These are phyloP conservation scores for Suillia variegata DNA, from an alignment of 2,888 invertebrate species.

Conservation along the genomic window DNA sequence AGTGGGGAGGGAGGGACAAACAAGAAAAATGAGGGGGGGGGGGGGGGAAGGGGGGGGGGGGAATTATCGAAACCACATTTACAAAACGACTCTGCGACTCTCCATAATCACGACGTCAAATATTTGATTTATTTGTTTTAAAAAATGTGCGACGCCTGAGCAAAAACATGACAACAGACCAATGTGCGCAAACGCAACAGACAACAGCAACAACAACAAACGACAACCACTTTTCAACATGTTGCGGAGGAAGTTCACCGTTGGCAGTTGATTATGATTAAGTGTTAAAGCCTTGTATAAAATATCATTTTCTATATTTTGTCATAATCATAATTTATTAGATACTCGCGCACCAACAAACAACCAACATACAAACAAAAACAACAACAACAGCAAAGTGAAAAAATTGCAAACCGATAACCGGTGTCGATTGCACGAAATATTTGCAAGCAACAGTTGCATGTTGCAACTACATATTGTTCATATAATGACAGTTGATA, in stretches of 20 bases:
- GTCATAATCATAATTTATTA: constrained; percentile 1
- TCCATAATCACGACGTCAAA: constrained; percentile 39
- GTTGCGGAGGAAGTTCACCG: constrained; percentile 36
- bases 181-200: constrained; percentile 4
- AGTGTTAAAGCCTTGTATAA: constrained; percentile 33
- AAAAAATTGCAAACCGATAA: not conserved
- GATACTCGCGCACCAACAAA: not conserved
- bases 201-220: constrained; percentile 15
- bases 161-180: constrained; percentile 13
- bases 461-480: too few species aligned
- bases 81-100: constrained; percentile 16
- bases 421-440: not conserved
- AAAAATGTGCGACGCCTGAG: constrained; percentile 7
- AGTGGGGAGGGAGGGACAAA: too few species aligned
- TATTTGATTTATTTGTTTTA: constrained; percentile 39
- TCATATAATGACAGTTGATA: too few species aligned
- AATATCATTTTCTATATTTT: constrained; percentile 31
- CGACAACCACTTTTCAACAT: constrained; percentile 29
- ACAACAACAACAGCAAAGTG: not conserved
- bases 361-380: not conserved
- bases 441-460: too few species aligned
- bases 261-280: constrained; percentile 51
- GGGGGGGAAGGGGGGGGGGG: too few species aligned
- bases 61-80: not conserved
- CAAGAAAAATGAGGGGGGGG: too few species aligned